Evolutionary conservation across 1,140 invertebrate genomes (phyloP), one percentile per base, ranked within the genome.

Genomic region (Macrocentrus cingulum): DNA sequence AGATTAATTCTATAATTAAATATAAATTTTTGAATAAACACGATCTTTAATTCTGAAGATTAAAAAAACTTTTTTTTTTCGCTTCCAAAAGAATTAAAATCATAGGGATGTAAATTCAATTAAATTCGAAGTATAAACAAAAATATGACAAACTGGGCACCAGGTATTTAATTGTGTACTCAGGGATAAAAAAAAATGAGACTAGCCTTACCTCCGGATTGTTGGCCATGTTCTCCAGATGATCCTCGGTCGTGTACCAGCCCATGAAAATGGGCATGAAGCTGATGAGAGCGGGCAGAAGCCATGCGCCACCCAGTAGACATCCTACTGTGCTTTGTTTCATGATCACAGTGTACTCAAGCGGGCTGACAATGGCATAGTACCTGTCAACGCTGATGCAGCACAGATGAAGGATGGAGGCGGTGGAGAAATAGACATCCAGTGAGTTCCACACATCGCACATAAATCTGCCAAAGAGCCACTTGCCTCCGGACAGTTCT

Each of bases 401-500:
- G 74, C 94, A 97, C 3, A 98, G 82, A 76, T 98, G 95, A 4
- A 97, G 81, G 32, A 97, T 96, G 29, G 92, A 95, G 0, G 93
- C 92, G 2, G 94, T 97, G 29, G 91, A 95, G 75, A 97, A 97
- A 69, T 97, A 92, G 2, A 98, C 95, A 74, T 98, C 95, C 61
- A 96, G 84, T n/a, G 92, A 93, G 75, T 95, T 96, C 86, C 92
- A 98, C 60, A 97, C 84, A 80, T 97, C 92, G 83, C 95, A 98
- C 85, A 96, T 90, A 62, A 90, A 83, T 65, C 87, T 83, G 0
- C 91, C 91, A 71, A 97, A 96, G 53, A 93, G 77, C 95, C 95
- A 98, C 59, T 77, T 79, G 29, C 86, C 66, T 79, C 86, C 86
- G 22, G 87, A 90, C 3, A 95, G 72, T 70, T 92, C 90, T 9